Evolutionary conservation across 2,888 invertebrate species (phyloP).

Genomic region (Acanthoscelides obtectus): DNA sequence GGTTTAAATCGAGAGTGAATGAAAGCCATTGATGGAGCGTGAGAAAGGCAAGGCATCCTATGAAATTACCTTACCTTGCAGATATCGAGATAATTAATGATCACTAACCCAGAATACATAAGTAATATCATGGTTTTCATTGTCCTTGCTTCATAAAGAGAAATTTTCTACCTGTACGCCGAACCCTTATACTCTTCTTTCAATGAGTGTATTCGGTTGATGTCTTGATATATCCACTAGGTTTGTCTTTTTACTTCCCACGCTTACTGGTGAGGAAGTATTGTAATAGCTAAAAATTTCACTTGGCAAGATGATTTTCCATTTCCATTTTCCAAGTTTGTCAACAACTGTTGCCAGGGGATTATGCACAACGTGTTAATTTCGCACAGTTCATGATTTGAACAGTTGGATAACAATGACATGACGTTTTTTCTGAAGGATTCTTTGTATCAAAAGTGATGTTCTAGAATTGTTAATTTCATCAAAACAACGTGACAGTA

Average conservation of each 20-base stretch:
- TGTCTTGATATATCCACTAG: background rate
- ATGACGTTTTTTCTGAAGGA: no score
- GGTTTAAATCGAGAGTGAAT: background rate
- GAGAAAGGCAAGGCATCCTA: background rate
- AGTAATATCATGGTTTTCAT: conserved; percentile 14
- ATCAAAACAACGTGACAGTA: background rate
- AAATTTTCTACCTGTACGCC: conserved; percentile 4
- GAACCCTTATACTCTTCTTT: background rate
- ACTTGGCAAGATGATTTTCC: no score
- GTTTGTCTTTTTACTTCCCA: no score
- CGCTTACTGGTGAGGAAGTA: no score
- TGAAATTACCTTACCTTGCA: conserved; percentile 1
- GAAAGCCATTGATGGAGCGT: background rate
- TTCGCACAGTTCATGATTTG: no score
- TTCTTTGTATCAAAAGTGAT: no score
- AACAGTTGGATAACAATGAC: no score
- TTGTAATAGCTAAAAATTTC: no score
- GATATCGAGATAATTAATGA: conserved; percentile 15
- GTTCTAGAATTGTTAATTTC: background rate
- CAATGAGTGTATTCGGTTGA: background rate
- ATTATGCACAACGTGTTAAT: no score
- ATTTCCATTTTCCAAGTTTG: no score
- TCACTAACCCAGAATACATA: conserved; percentile 3
- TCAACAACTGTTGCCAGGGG: no score
- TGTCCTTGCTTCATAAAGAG: conserved; percentile 6